phyloP scores from a whole-genome alignment of 2,888 invertebrate species.

The Drosophila histrio region DNA sequence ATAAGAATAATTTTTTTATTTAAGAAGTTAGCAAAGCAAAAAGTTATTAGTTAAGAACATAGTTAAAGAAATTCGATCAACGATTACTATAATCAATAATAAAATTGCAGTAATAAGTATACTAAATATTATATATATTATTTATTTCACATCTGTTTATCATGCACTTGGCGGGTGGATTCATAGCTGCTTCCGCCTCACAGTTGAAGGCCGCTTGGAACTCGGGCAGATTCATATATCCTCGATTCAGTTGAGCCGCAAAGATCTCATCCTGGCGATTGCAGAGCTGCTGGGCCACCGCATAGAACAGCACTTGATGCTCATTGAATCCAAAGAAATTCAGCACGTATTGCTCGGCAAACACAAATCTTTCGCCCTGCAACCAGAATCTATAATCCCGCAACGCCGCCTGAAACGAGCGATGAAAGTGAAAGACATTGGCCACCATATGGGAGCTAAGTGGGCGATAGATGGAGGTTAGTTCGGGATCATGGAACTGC shows the following conservation, averaged over 20 bases:
- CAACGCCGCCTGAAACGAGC: conserved; percentile 71
- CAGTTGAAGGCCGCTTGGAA: conserved; percentile 81
- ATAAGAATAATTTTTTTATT: too few species aligned
- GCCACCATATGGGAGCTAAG: conserved; percentile 62
- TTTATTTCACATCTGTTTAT: conserved; percentile 35
- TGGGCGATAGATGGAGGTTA: conserved; percentile 48
- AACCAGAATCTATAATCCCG: conserved; percentile 81
- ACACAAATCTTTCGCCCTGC: conserved; percentile 80
- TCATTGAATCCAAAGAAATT: conserved; percentile 76
- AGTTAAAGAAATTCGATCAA: not conserved
- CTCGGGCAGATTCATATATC: conserved; percentile 79
- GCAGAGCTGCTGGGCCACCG: conserved; percentile 80
- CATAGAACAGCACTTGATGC: conserved; percentile 78
- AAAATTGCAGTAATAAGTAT: too few species aligned
- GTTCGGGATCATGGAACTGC: conserved; percentile 52
- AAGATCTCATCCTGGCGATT: conserved; percentile 71
- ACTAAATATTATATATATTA: too few species aligned
- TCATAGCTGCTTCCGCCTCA: conserved; percentile 66
- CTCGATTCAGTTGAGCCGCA: conserved; percentile 75
- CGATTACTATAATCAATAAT: not conserved
- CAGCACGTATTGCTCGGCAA: conserved; percentile 80
- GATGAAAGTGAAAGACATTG: conserved; percentile 73
- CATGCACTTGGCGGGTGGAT: conserved; percentile 80
- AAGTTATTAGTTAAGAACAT: too few species aligned
- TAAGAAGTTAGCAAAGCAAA: too few species aligned